A percentile compares a stretch with the other conserved stretches of the same genome.
Conservation (phyloP, 2,888 invertebrate species). For the Nycteola revayana region DNA sequence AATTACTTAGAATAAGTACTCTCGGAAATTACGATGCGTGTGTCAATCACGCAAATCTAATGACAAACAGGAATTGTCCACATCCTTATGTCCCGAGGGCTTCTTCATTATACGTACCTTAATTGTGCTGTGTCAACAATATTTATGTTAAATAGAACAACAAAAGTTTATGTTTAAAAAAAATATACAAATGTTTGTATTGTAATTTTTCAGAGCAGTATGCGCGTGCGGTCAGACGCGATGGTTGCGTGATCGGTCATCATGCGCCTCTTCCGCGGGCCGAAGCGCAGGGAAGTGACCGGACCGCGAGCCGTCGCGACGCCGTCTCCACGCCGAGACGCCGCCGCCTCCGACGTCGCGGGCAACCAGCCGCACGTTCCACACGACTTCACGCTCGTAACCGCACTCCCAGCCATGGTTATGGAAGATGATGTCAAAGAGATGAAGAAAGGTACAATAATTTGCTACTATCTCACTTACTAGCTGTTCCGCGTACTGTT, state of each 20-base stretch:
- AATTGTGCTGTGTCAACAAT: too few species aligned
- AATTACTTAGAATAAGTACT: constrained; percentile 23
- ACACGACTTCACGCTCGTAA: constrained; percentile 87
- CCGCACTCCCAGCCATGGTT: constrained; percentile 89
- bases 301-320: constrained; percentile 75
- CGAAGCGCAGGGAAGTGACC: constrained; percentile 84
- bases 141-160: too few species aligned
- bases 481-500: too few species aligned
- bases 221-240: constrained; percentile 60
- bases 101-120: too few species aligned
- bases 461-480: too few species aligned
- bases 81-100: constrained; percentile 16
- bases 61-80: constrained; percentile 39
- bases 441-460: constrained; percentile 78
- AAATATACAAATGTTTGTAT: too few species aligned
- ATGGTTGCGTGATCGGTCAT: constrained; percentile 79
- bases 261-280: constrained; percentile 85
- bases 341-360: constrained; percentile 53
- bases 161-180: too few species aligned
- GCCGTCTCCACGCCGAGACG: constrained; percentile 70
- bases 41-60: constrained; percentile 57
- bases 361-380: constrained; percentile 82
- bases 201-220: constrained; percentile 41
- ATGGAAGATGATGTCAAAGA: constrained; percentile 86
- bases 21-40: constrained; percentile 41